Base-by-base conservation (phyloP, 2,888 invertebrate species). In the Melitaea athalia region DNA sequence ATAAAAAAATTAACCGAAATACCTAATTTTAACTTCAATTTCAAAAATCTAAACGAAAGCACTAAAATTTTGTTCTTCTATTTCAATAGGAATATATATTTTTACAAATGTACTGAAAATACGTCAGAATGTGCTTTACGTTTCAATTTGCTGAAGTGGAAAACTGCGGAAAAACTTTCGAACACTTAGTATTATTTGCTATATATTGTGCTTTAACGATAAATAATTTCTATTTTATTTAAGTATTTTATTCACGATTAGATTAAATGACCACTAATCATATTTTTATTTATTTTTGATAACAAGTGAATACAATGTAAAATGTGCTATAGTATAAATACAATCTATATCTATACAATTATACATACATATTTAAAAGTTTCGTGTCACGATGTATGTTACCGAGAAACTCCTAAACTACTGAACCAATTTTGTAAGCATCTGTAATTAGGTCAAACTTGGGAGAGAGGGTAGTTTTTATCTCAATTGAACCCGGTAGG, bases 141-240 rank as follows among this genome's bases (percentile, higher is more conserved):
- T 71, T 72, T 74, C 72, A 74, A 74, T 74, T 74, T 71, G 64
- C 63, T 64, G 67, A 59, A 74, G 72, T 74, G 72, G 74, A 71
- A 74, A 72, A 67, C 72, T 73, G 66, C 55, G 66, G 66, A 63
- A 63, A 65, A 71, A 71, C 49, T 71, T 68, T 63, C 15, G 63
- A 68, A 71, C 71, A 68, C 71, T 68, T 71, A 66, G 60, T 68
- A 66, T 71, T 71, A 68, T 64, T 68, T 66, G 68, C 61, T 49
- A 66, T 64, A 43, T 24, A 63, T 59, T 64, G 59, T 63, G 64
- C 60, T 57, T 43, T 52, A 63, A 53, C 15, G n/a, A 15, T 57
- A 57, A 38, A 57, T 42, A 38, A 11, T 31, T 33, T 55, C 33
- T 55, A 14, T 55, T 33, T 55, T 55, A n/a, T 33, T 55, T 33